Evolutionary conservation across 2,113 vertebrate species (phyloP).

Genomic region (Jacana jacana): DNA sequence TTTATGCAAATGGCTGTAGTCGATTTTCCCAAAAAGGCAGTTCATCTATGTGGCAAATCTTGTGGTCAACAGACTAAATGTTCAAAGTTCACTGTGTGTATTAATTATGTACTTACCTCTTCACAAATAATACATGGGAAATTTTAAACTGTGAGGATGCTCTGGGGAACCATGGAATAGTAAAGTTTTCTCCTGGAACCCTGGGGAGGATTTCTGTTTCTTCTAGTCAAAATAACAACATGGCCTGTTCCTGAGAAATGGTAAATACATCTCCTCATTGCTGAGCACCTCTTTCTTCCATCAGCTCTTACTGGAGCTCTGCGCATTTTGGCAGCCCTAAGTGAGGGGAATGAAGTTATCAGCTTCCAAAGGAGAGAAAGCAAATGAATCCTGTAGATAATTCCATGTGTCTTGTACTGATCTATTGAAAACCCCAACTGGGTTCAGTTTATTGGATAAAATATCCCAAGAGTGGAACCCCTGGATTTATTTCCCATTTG

Average conservation of each 20-base stretch:
- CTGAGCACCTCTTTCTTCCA: background rate
- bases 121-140: background rate
- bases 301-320: background rate
- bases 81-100: background rate
- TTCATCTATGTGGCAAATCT: background rate
- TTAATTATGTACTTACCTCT: background rate
- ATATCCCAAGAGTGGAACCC: background rate
- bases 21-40: background rate
- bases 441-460: background rate
- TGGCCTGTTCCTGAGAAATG: background rate
- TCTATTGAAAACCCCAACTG: background rate
- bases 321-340: background rate
- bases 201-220: background rate
- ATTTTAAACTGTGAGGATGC: background rate
- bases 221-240: background rate
- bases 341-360: background rate
- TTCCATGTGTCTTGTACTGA: background rate
- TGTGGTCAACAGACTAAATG: background rate
- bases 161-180: background rate
- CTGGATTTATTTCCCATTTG: background rate
- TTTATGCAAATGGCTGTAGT: background rate
- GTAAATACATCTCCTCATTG: background rate
- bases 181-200: background rate
- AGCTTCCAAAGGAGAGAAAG: background rate
- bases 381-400: background rate